Base-by-base conservation (phyloP, 92 coral and sea anemone species). In the Isaurus tuberculatus region DNA sequence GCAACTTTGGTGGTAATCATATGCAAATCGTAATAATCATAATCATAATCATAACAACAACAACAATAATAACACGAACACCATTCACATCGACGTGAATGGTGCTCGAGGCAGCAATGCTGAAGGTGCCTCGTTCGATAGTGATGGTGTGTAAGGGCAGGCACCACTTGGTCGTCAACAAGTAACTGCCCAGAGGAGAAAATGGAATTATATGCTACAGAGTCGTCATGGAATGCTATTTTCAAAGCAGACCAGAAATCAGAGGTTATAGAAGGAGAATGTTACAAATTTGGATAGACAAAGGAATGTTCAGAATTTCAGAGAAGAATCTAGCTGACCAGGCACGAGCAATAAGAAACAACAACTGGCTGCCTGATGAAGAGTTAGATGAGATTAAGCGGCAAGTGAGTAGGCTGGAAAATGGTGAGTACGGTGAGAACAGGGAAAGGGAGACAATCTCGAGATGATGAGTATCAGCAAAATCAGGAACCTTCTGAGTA, bases 1-100 rank as follows among this genome's bases (percentile, higher is more conserved):
- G n/a, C n/a, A n/a, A n/a, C n/a, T n/a, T n/a, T n/a, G n/a, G n/a
- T n/a, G n/a, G n/a, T n/a, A n/a, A n/a, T n/a, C n/a, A n/a, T n/a
- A n/a, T n/a, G n/a, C n/a, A n/a, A n/a, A n/a, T n/a, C n/a, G n/a
- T n/a, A n/a, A n/a, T n/a, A n/a, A n/a, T n/a, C n/a, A n/a, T n/a
- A n/a, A n/a, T n/a, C n/a, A n/a, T n/a, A n/a, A n/a, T n/a, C n/a
- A n/a, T n/a, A n/a, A n/a, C n/a, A n/a, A n/a, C n/a, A n/a, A n/a
- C n/a, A n/a, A n/a, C n/a, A n/a, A n/a, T n/a, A n/a, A n/a, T n/a
- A n/a, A n/a, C n/a, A n/a, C n/a, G n/a, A n/a, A n/a, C n/a, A n/a
- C n/a, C n/a, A n/a, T n/a, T n/a, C n/a, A n/a, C n/a, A n/a, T n/a
- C 73, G 73, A 33, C 48, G 73, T 67, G 73, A 67, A 67, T 67